phyloP scores from a whole-genome alignment of 2,113 vertebrate species.

The Sceloporus undulatus region DNA sequence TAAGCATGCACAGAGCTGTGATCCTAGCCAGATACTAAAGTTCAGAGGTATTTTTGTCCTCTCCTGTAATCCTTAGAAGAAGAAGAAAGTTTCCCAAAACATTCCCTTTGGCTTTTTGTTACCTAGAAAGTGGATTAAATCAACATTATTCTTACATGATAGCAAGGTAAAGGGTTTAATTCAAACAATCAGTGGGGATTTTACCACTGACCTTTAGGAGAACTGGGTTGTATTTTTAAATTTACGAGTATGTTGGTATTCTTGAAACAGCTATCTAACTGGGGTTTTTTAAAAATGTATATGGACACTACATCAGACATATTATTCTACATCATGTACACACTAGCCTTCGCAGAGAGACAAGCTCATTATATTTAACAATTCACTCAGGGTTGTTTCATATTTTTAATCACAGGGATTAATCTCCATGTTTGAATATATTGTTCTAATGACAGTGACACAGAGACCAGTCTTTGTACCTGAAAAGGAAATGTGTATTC shows the following conservation, averaged over 20 bases:
- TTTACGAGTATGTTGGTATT: background rate
- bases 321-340: background rate
- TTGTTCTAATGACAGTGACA: background rate
- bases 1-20: background rate
- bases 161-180: background rate
- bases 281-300: constrained; percentile 1
- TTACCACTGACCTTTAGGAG: background rate
- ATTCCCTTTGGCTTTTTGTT: background rate
- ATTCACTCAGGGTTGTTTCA: background rate
- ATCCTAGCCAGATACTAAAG: background rate
- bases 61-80: background rate
- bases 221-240: background rate
- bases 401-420: background rate
- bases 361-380: constrained; percentile 18
- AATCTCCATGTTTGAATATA: background rate
- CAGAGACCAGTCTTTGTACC: background rate
- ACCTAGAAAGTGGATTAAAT: background rate
- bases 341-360: background rate
- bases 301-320: background rate
- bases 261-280: constrained; percentile 12
- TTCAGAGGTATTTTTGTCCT: background rate
- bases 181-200: background rate
- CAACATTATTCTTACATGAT: background rate
- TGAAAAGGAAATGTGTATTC: constrained; percentile 1
- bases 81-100: background rate